A percentile compares a stretch with the other conserved stretches of the same genome.
Evolutionary conservation across 2,113 vertebrate genomes (phyloP).

Genomic region (Otocyon megalotis): DNA sequence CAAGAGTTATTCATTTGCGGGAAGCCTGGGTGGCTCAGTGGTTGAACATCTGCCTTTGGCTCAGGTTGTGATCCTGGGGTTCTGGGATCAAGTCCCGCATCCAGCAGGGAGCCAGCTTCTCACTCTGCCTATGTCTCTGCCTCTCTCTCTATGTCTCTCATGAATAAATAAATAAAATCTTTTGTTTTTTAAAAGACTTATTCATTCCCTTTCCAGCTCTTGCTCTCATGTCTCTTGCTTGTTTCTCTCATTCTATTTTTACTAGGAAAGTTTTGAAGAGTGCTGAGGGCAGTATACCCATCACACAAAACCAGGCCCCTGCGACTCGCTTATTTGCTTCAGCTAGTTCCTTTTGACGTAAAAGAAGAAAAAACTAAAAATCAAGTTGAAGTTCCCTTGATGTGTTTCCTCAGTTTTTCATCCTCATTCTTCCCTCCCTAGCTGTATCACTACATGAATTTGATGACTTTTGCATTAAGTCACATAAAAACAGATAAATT

Average conservation of each 20-base stretch:
- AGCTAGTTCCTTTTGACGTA: not conserved
- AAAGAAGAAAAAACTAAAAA: not conserved
- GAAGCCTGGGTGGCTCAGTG: too few species aligned
- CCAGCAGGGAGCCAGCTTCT: too few species aligned
- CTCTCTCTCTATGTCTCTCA: too few species aligned
- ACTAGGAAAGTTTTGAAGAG: not conserved
- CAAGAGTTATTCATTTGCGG: not conserved
- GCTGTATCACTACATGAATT: not conserved
- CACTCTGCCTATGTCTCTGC: too few species aligned
- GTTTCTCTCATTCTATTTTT: not conserved
- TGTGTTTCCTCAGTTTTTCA: not conserved
- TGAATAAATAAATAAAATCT: too few species aligned
- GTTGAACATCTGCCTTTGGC: too few species aligned
- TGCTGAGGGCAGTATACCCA: not conserved
- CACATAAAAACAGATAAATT: not conserved
- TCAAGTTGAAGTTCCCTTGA: not conserved
- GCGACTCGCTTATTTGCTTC: not conserved
- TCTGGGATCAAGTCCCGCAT: too few species aligned
- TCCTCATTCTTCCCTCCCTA: not conserved
- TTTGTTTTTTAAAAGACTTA: too few species aligned
- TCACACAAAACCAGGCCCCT: not conserved
- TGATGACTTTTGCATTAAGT: not conserved
- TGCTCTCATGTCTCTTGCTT: not conserved
- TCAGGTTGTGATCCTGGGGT: too few species aligned
- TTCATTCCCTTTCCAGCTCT: not conserved